phyloP scores from a whole-genome alignment of 1,140 invertebrate species.

The Heliconius himera region DNA sequence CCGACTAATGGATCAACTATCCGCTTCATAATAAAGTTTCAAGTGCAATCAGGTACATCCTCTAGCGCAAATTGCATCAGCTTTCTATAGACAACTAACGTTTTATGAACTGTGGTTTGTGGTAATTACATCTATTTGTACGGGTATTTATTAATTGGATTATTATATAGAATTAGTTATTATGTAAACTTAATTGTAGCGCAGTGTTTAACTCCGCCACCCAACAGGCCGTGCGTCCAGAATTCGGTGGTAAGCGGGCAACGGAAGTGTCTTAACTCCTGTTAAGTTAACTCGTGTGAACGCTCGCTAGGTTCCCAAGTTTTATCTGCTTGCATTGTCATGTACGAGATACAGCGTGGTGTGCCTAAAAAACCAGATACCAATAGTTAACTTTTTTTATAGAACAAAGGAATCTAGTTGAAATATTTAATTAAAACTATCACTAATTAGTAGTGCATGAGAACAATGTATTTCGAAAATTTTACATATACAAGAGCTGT shows the following conservation, averaged over 20 bases:
- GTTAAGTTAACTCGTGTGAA: too few species aligned
- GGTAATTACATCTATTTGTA: neutral
- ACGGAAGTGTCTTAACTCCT: too few species aligned
- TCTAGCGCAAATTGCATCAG: conserved; percentile 11
- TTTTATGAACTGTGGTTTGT: neutral
- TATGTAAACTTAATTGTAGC: too few species aligned
- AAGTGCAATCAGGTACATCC: conserved; percentile 20
- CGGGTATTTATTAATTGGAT: too few species aligned
- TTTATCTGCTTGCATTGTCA: too few species aligned
- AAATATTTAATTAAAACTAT: conserved; percentile 4
- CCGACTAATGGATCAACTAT: conserved; percentile 18
- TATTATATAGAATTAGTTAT: too few species aligned
- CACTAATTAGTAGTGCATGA: neutral
- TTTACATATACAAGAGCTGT: neutral
- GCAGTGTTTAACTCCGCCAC: too few species aligned
- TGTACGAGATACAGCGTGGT: too few species aligned
- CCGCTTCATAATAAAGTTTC: conserved; percentile 17
- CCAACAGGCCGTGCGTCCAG: too few species aligned
- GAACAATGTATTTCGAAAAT: neutral
- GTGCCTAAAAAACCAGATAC: too few species aligned
- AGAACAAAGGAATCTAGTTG: neutral
- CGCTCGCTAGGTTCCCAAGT: too few species aligned
- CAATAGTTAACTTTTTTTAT: neutral
- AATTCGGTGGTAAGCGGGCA: too few species aligned
- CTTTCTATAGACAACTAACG: neutral